These are phyloP conservation scores for Cladorhizidae sp. DNA, from an alignment of 37 sponge, comb jelly and placozoan genomes.

Conservation along the genomic window DNA sequence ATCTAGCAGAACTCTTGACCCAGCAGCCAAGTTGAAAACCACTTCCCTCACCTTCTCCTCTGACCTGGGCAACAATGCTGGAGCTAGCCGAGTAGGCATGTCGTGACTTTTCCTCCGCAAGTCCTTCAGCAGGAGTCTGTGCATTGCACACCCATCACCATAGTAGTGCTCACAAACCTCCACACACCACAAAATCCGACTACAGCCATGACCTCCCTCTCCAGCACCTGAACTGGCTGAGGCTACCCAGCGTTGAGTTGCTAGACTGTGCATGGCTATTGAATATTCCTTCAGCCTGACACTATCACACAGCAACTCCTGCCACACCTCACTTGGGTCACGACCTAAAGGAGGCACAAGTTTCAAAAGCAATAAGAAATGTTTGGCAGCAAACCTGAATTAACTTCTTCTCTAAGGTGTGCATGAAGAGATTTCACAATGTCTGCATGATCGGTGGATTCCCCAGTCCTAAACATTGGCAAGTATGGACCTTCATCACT, in stretches of 20 bases:
- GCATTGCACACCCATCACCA: conserved; percentile 14
- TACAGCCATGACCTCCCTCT: conserved; percentile 9
- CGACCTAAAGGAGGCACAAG: neutral
- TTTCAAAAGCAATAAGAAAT: neutral
- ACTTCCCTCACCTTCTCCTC: conserved; percentile 5
- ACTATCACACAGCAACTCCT: conserved; percentile 36
- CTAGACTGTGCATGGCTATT: conserved; percentile 60
- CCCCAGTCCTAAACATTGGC: too few species aligned
- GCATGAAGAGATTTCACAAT: conserved; percentile 1
- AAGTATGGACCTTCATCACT: too few species aligned
- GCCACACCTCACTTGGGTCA: conserved; percentile 37
- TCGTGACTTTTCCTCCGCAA: conserved; percentile 35
- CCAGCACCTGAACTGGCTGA: too few species aligned
- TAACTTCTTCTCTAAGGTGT: neutral
- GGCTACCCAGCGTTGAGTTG: conserved; percentile 44
- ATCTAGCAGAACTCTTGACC: conserved; percentile 51
- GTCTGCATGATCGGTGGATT: neutral
- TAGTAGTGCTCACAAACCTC: conserved; percentile 63
- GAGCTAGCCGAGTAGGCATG: conserved; percentile 31
- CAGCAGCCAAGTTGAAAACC: neutral
- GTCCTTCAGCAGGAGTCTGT: conserved; percentile 58
- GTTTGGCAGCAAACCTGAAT: too few species aligned
- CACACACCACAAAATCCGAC: conserved; percentile 71
- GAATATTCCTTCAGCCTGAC: conserved; percentile 43
- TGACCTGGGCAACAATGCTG: conserved; percentile 8